Percentiles rank a stretch among this genome's conserved stretches.
These are phyloP conservation scores for Microchrysa polita DNA, from an alignment of 2,888 invertebrate genomes.

Conservation along the genomic window DNA sequence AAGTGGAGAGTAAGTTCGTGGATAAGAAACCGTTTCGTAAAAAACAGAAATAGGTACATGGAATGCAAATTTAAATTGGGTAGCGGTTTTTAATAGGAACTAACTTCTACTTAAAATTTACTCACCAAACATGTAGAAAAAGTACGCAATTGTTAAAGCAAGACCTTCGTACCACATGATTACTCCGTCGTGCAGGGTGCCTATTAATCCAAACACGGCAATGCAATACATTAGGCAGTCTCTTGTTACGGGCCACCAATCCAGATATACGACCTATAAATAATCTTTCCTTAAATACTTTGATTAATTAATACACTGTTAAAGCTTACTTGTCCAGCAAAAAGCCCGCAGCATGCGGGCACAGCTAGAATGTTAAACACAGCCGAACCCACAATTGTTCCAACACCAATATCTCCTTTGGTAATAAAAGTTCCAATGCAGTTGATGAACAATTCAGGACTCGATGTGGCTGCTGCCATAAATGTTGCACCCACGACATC, in stretches of 20 bases:
- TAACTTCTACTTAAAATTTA: too few relatives aligned
- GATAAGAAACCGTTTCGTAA: too few relatives aligned
- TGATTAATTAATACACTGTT: background rate
- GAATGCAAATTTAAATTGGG: too few relatives aligned
- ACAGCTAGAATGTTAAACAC: conserved; percentile 82
- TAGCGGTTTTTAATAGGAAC: too few relatives aligned
- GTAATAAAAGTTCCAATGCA: conserved; percentile 83
- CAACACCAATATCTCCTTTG: conserved; percentile 79
- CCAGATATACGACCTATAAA: conserved; percentile 71
- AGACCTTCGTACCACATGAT: conserved; percentile 82
- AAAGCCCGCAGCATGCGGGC: conserved; percentile 77
- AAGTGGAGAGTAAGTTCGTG: too few relatives aligned
- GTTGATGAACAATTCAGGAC: conserved; percentile 87
- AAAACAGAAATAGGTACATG: too few relatives aligned
- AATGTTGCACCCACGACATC: conserved; percentile 91
- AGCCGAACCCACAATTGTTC: conserved; percentile 80
- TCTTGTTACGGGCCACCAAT: conserved; percentile 82
- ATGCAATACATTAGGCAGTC: conserved; percentile 79
- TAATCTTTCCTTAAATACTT: too few relatives aligned
- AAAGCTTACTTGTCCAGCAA: conserved; percentile 68
- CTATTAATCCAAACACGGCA: conserved; percentile 75
- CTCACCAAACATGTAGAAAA: conserved; percentile 75
- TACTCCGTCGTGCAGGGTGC: conserved; percentile 74
- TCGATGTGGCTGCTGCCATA: conserved; percentile 89
- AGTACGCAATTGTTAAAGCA: conserved; percentile 75